These are phyloP conservation scores for Chrysaora quinquecirrha DNA, from an alignment of 30 jellyfish, hydroid and myxozoan species.

Conservation along the genomic window DNA sequence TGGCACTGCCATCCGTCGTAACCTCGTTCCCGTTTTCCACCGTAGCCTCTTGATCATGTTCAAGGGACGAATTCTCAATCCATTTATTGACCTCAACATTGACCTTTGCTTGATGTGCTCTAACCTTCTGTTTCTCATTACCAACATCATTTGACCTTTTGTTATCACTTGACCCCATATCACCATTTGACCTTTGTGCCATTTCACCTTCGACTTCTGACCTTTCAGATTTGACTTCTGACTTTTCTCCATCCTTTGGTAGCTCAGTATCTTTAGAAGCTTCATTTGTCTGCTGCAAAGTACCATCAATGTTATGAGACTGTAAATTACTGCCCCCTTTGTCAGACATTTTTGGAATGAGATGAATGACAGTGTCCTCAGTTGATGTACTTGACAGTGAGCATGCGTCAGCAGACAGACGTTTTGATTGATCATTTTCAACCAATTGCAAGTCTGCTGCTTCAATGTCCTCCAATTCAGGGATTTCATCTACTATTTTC, in stretches of 20 bases:
- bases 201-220: neutral
- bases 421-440: neutral
- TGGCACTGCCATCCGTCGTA: neutral
- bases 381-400: conserved; percentile 53
- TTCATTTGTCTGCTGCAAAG: neutral
- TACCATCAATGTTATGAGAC: too few species aligned
- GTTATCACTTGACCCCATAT: neutral
- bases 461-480: neutral
- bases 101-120: conserved; percentile 1
- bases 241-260: neutral
- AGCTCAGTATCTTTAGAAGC: neutral
- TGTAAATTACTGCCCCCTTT: neutral
- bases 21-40: neutral
- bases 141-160: neutral
- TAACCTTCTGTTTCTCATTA: neutral
- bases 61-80: conserved; percentile 41
- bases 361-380: conserved; percentile 47
- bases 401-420: conserved; percentile 26
- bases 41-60: neutral
- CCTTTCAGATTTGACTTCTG: neutral
- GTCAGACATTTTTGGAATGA: neutral
- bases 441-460: neutral
- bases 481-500: neutral
- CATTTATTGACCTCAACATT: conserved; percentile 50
- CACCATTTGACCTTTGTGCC: neutral